These are phyloP conservation scores for Lycaon pictus DNA, from an alignment of 2,113 vertebrate species.

Conservation along the genomic window DNA sequence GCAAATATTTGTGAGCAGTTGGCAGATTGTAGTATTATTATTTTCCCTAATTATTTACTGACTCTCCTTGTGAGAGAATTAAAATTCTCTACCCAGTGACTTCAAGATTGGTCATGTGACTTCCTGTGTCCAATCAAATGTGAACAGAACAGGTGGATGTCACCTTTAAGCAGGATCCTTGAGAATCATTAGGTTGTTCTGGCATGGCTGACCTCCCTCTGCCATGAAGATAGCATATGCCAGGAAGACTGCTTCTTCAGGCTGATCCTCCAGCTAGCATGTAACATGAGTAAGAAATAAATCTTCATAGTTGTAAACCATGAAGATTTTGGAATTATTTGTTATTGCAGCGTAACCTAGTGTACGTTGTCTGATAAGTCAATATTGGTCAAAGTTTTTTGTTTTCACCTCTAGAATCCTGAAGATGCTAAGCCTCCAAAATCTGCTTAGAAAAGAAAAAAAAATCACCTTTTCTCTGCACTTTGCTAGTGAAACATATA, in stretches of 20 bases:
- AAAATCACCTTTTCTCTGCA: background rate
- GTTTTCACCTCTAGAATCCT: background rate
- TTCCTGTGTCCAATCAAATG: constrained; percentile 2
- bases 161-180: constrained; percentile 16
- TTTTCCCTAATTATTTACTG: constrained; percentile 36
- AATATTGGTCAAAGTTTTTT: background rate
- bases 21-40: background rate
- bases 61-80: constrained; percentile 1
- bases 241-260: background rate
- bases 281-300: constrained; percentile 9
- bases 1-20: background rate
- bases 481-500: background rate
- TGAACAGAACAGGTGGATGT: background rate
- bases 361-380: background rate
- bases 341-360: background rate
- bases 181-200: background rate
- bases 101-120: background rate
- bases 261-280: background rate
- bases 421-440: background rate
- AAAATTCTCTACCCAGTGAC: background rate
- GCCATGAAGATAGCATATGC: background rate
- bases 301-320: constrained; percentile 4
- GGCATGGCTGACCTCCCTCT: background rate
- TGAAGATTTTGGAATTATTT: background rate
- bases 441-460: background rate